Conservation (phyloP, 2,797 vertebrate genomes). For the Smutsia temminckii region DNA sequence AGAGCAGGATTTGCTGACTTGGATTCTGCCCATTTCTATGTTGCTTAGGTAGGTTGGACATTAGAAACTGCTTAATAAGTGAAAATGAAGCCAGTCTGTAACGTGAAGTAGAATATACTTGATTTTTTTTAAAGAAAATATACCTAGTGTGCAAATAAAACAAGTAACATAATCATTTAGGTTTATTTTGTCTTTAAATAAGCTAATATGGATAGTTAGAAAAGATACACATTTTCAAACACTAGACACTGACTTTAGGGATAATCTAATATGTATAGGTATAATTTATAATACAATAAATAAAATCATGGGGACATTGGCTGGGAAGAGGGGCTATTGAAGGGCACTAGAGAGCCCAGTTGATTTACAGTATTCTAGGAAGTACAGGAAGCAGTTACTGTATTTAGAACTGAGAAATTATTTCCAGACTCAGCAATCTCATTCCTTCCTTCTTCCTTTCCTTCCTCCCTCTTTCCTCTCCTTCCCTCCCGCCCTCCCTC, state of each 20-base stretch:
- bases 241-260: background rate
- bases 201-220: background rate
- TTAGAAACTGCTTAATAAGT: background rate
- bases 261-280: background rate
- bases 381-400: background rate
- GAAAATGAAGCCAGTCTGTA: background rate
- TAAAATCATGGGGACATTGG: background rate
- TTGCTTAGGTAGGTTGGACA: background rate
- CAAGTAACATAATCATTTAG: background rate
- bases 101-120: background rate
- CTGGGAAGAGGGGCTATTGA: background rate
- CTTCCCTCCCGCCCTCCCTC: too few species aligned
- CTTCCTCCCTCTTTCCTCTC: too few species aligned
- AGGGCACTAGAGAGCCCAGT: rapidly evolving
- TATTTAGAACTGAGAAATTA: background rate
- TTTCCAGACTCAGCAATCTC: background rate
- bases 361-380: background rate
- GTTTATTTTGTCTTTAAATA: background rate
- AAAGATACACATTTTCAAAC: background rate
- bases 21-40: background rate
- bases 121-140: background rate
- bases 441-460: background rate
- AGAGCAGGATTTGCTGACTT: background rate
- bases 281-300: background rate
- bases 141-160: background rate